Conservation (phyloP, 2,797 vertebrate species). For the Megalops cyprinoides region DNA sequence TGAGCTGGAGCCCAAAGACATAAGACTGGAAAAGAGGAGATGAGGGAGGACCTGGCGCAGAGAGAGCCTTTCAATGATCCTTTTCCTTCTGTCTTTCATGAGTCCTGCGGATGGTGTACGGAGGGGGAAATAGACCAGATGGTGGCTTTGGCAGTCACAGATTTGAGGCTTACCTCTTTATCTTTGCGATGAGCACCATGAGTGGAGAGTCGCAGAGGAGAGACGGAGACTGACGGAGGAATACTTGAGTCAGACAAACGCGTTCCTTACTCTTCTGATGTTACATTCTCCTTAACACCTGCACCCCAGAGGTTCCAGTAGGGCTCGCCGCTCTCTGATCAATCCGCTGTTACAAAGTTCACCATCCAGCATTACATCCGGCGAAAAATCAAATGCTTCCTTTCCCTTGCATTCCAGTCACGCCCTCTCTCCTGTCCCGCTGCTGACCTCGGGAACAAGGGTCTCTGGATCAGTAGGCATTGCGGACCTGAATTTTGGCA, state of each 20-base stretch:
- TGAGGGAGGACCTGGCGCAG: constrained; percentile 50
- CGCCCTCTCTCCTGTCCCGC: background rate
- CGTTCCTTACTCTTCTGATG: background rate
- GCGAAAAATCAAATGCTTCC: background rate
- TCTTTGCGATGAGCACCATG: constrained; percentile 55
- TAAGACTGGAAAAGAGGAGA: constrained; percentile 61
- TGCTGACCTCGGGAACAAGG: background rate
- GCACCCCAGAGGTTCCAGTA: too few relatives aligned
- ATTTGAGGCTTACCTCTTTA: constrained; percentile 19
- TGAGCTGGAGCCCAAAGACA: constrained; percentile 55
- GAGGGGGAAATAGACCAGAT: constrained; percentile 49
- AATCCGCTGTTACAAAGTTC: too few relatives aligned
- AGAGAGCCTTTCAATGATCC: constrained; percentile 40
- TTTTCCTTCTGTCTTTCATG: constrained; percentile 31
- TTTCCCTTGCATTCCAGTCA: background rate
- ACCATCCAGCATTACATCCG: background rate
- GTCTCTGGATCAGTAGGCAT: background rate
- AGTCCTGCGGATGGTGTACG: constrained; percentile 37
- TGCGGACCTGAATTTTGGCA: constrained; percentile 30
- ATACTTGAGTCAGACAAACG: too few relatives aligned
- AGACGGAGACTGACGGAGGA: constrained; percentile 20
- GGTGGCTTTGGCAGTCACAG: constrained; percentile 47
- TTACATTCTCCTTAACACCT: too few relatives aligned
- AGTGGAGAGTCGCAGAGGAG: constrained; percentile 51
- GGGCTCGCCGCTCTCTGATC: too few relatives aligned